Conservation (phyloP, 1,140 invertebrate genomes). For the Lithobius niger region DNA sequence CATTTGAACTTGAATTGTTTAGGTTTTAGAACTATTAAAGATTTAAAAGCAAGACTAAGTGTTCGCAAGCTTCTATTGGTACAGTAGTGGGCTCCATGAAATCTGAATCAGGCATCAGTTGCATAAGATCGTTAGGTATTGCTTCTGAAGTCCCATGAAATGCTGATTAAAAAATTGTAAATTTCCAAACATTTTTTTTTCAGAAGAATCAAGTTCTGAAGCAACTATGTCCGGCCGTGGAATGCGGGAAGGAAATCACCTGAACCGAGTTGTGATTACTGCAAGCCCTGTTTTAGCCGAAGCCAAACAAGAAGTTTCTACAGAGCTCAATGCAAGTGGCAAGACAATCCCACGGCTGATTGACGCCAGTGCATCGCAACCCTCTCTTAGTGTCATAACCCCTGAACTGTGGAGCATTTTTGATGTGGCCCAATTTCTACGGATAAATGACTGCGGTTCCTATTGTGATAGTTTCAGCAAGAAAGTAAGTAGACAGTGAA, state of each 20-base stretch:
- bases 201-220: constrained; percentile 5
- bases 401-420: constrained; percentile 63
- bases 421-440: constrained; percentile 75
- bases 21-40: no score
- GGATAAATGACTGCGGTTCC: constrained; percentile 74
- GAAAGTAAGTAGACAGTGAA: no score
- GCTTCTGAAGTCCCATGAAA: no score
- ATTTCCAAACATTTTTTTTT: no score
- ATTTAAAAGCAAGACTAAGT: no score
- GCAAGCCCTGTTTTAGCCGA: constrained; percentile 5
- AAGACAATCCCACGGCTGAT: constrained; percentile 13
- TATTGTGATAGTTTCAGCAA: constrained; percentile 74
- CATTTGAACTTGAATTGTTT: no score
- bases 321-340: not conserved
- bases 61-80: no score
- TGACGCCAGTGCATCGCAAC: not conserved
- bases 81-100: no score
- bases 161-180: no score
- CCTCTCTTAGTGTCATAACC: constrained; percentile 10
- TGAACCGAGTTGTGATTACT: not conserved
- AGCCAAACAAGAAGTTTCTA: not conserved
- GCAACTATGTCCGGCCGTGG: not conserved
- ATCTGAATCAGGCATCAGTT: no score
- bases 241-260: not conserved
- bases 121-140: no score